Conservation (phyloP, 2,797 vertebrate genomes). For the Etheostoma perlongum region DNA sequence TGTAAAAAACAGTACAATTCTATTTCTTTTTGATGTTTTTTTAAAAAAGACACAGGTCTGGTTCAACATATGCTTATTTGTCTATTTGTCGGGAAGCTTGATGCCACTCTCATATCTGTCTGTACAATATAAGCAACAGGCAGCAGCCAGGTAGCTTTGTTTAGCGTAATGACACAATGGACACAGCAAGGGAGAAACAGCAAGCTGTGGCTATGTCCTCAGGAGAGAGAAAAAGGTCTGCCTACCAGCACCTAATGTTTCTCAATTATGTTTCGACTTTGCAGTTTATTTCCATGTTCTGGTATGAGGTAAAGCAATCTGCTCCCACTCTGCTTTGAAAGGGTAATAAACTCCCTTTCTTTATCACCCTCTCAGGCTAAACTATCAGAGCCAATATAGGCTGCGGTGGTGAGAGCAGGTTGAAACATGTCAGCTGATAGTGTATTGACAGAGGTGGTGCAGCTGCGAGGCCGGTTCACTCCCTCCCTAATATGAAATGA, state of each 20-base stretch:
- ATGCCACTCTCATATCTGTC: too few species aligned
- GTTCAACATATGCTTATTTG: background rate
- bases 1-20: background rate
- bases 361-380: constrained; percentile 29
- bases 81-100: background rate
- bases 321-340: constrained; percentile 20
- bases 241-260: background rate
- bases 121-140: too few species aligned
- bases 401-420: constrained; percentile 44
- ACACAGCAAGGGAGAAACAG: too few species aligned
- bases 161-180: too few species aligned
- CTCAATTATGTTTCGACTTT: constrained; percentile 22
- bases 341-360: constrained; percentile 31
- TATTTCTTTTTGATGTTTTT: background rate
- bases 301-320: constrained; percentile 45
- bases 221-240: too few species aligned
- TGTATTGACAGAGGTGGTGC: constrained; percentile 46
- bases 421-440: constrained; percentile 64
- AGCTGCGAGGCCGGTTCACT: constrained; percentile 49
- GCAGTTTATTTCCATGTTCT: constrained; percentile 12
- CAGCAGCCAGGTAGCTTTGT: too few species aligned
- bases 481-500: constrained; percentile 48
- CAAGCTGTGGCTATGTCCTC: too few species aligned
- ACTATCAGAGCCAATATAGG: constrained; percentile 58
- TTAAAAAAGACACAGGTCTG: background rate